Evolutionary conservation across 1,140 invertebrate species (phyloP).

Genomic region (Solen grandis): DNA sequence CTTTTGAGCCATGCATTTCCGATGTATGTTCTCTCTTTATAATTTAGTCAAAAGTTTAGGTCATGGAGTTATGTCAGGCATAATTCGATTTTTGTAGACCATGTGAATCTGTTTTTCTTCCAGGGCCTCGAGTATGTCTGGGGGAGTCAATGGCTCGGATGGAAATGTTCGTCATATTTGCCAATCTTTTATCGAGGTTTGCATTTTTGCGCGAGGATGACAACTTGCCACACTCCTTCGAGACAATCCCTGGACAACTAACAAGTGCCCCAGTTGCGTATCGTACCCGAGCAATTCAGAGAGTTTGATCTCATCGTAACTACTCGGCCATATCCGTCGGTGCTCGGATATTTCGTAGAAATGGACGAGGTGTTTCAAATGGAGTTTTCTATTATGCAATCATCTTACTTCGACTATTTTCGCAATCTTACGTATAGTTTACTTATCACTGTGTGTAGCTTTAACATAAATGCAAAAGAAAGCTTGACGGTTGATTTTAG

Average conservation of each 20-base stretch:
- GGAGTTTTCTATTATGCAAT: too few relatives aligned
- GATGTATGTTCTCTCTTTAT: too few relatives aligned
- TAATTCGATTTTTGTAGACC: neutral
- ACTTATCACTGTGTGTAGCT: too few relatives aligned
- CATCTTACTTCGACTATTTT: too few relatives aligned
- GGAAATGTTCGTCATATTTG: slow-evolving; percentile 29
- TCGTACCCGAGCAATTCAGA: neutral
- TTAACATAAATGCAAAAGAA: too few relatives aligned
- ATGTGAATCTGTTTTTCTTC: slow-evolving; percentile 11
- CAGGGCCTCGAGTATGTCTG: slow-evolving; percentile 28
- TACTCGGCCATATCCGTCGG: too few relatives aligned
- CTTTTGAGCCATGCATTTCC: neutral
- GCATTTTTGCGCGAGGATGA: slow-evolving; percentile 14
- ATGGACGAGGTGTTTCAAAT: too few relatives aligned
- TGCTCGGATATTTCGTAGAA: too few relatives aligned
- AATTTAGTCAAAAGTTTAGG: too few relatives aligned
- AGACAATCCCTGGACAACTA: slow-evolving; percentile 11
- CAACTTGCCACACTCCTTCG: slow-evolving; percentile 13
- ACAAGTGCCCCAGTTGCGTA: slow-evolving; percentile 20
- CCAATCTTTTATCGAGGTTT: slow-evolving; percentile 18
- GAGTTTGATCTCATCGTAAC: neutral
- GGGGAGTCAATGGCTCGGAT: slow-evolving; percentile 34
- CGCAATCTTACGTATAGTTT: too few relatives aligned
- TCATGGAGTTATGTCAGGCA: neutral
- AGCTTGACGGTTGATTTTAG: too few relatives aligned